Evolutionary conservation across 1,140 invertebrate species (phyloP).

Genomic region (Brachionus koreanus): DNA sequence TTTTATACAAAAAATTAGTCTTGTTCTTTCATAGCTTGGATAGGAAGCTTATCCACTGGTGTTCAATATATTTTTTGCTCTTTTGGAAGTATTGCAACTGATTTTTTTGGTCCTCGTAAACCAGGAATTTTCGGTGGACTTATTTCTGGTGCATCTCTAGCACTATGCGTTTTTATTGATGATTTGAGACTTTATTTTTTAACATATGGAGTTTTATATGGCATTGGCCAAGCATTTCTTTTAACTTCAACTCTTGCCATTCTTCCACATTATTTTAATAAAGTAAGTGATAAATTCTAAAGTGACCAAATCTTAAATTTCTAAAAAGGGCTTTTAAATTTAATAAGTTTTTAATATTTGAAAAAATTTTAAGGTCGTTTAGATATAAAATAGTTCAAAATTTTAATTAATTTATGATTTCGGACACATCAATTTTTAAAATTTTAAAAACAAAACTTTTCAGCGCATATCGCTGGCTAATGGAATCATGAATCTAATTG

Average conservation of each 20-base stretch:
- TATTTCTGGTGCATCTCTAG: not conserved
- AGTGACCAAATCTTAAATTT: not conserved
- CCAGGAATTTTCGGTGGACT: not conserved
- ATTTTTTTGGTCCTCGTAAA: conserved; percentile 30
- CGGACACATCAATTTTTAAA: no score
- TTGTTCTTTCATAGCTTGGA: conserved; percentile 17
- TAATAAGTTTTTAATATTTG: no score
- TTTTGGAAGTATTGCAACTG: conserved; percentile 17
- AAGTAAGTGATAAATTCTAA: not conserved
- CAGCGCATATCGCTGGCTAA: conserved; percentile 16
- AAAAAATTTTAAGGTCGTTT: no score
- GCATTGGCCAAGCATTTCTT: conserved; percentile 3
- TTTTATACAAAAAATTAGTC: not conserved
- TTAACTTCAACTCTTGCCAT: conserved; percentile 20
- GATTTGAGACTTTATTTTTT: conserved; percentile 14
- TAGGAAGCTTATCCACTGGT: conserved; percentile 14
- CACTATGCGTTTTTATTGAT: not conserved
- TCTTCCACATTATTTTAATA: conserved; percentile 40
- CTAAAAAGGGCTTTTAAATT: not conserved
- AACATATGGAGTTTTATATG: conserved; percentile 18
- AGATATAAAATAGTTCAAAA: not conserved
- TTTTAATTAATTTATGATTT: not conserved
- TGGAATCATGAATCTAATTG: conserved; percentile 33
- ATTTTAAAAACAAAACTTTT: not conserved
- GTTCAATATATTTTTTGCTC: conserved; percentile 33